Conservation (phyloP, 2,797 vertebrate genomes). For the Danio jaintianensis region DNA sequence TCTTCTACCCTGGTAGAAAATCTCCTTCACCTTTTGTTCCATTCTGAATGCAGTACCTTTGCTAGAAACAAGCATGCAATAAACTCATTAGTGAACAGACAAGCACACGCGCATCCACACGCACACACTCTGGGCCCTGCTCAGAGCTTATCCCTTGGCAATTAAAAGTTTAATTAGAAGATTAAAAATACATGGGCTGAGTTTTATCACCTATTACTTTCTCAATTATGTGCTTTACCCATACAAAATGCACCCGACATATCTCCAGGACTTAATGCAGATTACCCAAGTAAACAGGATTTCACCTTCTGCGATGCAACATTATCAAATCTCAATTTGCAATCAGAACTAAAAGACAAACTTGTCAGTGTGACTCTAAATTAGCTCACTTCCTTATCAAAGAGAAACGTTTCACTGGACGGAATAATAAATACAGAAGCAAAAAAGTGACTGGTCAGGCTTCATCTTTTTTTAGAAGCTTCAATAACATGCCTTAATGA, state of each 20-base stretch:
- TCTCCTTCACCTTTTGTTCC: slow-evolving; percentile 75
- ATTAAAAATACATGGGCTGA: slow-evolving; percentile 81
- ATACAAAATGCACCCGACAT: slow-evolving; percentile 66
- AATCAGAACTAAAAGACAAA: slow-evolving; percentile 40
- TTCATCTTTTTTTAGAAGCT: slow-evolving; percentile 43
- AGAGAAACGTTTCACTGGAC: slow-evolving; percentile 40
- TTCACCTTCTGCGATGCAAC: slow-evolving; percentile 57
- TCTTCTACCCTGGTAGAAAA: slow-evolving; percentile 69
- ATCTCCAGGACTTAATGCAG: slow-evolving; percentile 70
- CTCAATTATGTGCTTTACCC: slow-evolving; percentile 77
- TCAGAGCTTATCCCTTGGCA: slow-evolving; percentile 79
- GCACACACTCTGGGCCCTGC: slow-evolving; percentile 52
- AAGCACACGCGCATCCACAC: slow-evolving; percentile 46
- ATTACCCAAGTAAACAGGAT: slow-evolving; percentile 67
- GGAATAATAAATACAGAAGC: slow-evolving; percentile 40
- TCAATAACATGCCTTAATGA: slow-evolving; percentile 37
- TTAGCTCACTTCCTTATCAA: slow-evolving; percentile 49
- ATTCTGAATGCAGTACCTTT: slow-evolving; percentile 73
- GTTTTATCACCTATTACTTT: slow-evolving; percentile 80
- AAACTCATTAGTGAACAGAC: slow-evolving; percentile 71
- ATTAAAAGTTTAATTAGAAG: slow-evolving; percentile 86
- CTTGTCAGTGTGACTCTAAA: slow-evolving; percentile 16
- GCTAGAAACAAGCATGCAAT: slow-evolving; percentile 71
- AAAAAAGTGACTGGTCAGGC: slow-evolving; percentile 8
- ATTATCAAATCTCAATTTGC: slow-evolving; percentile 57